A percentile compares a stretch with the other conserved stretches of the same genome.
Evolutionary conservation across 1,140 invertebrate species (phyloP).

Genomic region (Cecropterus lyciades): DNA sequence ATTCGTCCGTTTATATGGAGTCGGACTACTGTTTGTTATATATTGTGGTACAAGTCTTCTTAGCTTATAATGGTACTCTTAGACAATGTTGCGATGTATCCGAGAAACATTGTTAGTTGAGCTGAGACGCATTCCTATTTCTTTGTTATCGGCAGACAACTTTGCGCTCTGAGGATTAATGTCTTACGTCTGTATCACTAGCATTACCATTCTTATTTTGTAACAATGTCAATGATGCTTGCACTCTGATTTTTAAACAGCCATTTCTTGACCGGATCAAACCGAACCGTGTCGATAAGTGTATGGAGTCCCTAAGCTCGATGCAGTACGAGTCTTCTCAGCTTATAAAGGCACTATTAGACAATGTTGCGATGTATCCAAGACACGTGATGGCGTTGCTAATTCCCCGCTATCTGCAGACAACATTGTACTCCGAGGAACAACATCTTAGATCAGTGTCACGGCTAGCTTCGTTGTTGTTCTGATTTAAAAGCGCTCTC

Average conservation of each 20-base stretch:
- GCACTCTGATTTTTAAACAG: too few relatives aligned
- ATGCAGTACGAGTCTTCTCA: neutral
- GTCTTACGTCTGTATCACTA: slow-evolving; percentile 6
- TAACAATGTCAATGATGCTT: too few relatives aligned
- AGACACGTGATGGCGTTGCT: slow-evolving; percentile 2
- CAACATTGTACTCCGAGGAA: slow-evolving; percentile 4
- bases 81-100: slow-evolving; percentile 13
- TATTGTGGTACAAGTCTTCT: too few relatives aligned
- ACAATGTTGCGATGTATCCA: slow-evolving; percentile 10
- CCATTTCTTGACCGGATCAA: too few relatives aligned
- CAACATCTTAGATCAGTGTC: slow-evolving; percentile 12
- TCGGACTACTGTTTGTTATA: too few relatives aligned
- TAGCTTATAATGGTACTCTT: neutral
- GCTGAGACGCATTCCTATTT: slow-evolving; percentile 5
- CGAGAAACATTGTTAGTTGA: neutral
- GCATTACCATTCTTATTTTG: too few relatives aligned
- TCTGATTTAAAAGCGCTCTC: neutral
- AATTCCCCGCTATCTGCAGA: slow-evolving; percentile 12
- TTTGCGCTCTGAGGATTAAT: neutral
- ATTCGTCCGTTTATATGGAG: too few relatives aligned
- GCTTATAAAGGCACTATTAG: slow-evolving; percentile 1
- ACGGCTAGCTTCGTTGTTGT: neutral
- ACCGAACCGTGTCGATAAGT: too few relatives aligned
- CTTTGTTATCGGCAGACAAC: slow-evolving; percentile 4
- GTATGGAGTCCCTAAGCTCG: too few relatives aligned